Evolutionary conservation across 92 coral and sea anemone species (phyloP).

Genomic region (Phenganax stokvisi): DNA sequence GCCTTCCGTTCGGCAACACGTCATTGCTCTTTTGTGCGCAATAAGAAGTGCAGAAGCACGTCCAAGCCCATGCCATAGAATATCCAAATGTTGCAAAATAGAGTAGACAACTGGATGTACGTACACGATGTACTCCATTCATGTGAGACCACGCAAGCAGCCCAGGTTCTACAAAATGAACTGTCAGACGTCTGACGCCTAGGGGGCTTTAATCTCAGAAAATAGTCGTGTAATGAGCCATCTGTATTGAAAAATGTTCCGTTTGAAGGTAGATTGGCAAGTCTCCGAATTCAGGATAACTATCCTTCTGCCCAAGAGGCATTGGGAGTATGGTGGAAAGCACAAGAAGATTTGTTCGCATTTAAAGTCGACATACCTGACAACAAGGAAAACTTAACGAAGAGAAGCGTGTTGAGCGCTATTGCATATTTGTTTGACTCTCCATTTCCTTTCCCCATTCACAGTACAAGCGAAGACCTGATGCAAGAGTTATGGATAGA

Average conservation of each 20-base stretch:
- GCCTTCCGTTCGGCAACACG: conserved; percentile 43
- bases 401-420: not conserved
- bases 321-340: not conserved
- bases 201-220: conserved; percentile 14
- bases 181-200: conserved; percentile 14
- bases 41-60: conserved; percentile 44
- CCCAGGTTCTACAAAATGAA: conserved; percentile 33
- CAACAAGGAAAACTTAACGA: not conserved
- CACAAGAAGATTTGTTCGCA: conserved; percentile 13
- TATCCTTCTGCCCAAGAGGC: not conserved
- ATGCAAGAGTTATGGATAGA: conserved; percentile 23
- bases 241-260: conserved; percentile 13
- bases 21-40: conserved; percentile 51
- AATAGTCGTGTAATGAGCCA: conserved; percentile 1
- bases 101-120: conserved; percentile 45
- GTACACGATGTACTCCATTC: conserved; percentile 48
- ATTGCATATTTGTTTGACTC: conserved; percentile 15
- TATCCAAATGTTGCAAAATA: conserved; percentile 27
- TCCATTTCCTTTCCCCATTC: conserved; percentile 18
- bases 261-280: conserved; percentile 9
- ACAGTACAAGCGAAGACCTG: not conserved
- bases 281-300: not conserved
- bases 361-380: conserved; percentile 12
- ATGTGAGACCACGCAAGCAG: conserved; percentile 40
- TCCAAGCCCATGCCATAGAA: conserved; percentile 41